Base-by-base conservation (phyloP, 2,113 vertebrate species). In the Pao palembangensis region DNA sequence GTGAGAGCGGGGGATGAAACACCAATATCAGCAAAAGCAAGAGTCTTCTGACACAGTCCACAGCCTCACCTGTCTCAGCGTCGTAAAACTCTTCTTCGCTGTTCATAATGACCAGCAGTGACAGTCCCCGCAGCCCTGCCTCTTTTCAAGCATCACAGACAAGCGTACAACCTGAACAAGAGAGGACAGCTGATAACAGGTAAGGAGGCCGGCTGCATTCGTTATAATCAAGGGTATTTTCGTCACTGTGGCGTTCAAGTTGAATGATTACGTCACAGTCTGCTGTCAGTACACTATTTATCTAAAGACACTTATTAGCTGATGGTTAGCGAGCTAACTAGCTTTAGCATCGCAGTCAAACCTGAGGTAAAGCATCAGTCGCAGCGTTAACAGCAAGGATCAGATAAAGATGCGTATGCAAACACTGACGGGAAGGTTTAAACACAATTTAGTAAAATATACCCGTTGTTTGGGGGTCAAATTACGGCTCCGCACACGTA, bases 81-180 rank as follows among this genome's bases (percentile, higher is more conserved):
- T 99, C 96, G 87, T 94, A 99, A 84, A 98, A 99, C 77, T 99
- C 96, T 53, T 98, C 96, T 71, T 98, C 96, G 73, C 93, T 95
- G 88, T 94, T 96, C 96, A 99, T 99, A 48, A 61, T 91, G 87
- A 84, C 62, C 74, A 49, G 52, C 58, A 71, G 67, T 72, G 71
- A 67, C 73, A 76, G 72, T 75, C 60, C 50, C 75, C 61, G 71
- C 62, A 38, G 71, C 31, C 59, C 69, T 52, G 67, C 53, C 68
- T 64, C 54, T 23, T 57, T 64, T 52, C 63, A 23, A 70, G 54
- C 86, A 87, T 86, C 85, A 67, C 74, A 74, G 52, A 44, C 64
- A 49, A 66, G 49, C 61, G 61, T 38, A 54, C 48, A 68, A 71
- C 78, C 80, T 82, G 70, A 47, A 78, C 76, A 58, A 55, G 16